These are phyloP conservation scores for Melanotaenia nigrans DNA, from an alignment of 2,797 vertebrate species.

Conservation along the genomic window DNA sequence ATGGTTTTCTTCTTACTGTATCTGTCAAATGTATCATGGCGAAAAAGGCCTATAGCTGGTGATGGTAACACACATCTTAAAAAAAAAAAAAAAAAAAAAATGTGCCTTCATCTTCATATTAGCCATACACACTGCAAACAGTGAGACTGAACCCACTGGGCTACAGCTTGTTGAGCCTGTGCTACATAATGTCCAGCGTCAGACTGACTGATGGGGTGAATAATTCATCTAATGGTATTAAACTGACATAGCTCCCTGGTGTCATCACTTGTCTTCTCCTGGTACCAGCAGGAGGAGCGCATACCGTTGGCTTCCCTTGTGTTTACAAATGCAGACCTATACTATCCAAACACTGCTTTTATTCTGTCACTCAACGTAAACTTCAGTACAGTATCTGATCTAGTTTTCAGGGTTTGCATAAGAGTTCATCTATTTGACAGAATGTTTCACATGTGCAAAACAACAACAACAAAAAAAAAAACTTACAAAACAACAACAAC, in stretches of 20 bases:
- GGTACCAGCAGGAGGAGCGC: conserved; percentile 31
- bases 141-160: conserved; percentile 2
- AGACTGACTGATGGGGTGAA: conserved; percentile 68
- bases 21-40: not conserved
- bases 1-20: not conserved
- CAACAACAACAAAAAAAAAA: not conserved
- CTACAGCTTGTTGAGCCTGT: conserved; percentile 32
- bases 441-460: not conserved
- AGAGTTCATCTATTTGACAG: not conserved
- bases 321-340: not conserved
- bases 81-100: not conserved
- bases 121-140: conserved; percentile 3
- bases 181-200: conserved; percentile 28
- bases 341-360: conserved; percentile 6
- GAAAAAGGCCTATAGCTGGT: not conserved
- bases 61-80: not conserved
- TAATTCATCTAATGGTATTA: conserved; percentile 71
- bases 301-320: conserved; percentile 1
- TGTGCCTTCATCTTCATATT: conserved; percentile 4
- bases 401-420: not conserved
- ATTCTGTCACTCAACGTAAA: conserved; percentile 11
- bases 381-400: not conserved
- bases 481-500: not conserved
- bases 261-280: conserved; percentile 56
- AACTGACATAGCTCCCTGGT: conserved; percentile 59